Evolutionary conservation across 2,797 vertebrate species (phyloP).

Genomic region (Neosalanx taihuensis): DNA sequence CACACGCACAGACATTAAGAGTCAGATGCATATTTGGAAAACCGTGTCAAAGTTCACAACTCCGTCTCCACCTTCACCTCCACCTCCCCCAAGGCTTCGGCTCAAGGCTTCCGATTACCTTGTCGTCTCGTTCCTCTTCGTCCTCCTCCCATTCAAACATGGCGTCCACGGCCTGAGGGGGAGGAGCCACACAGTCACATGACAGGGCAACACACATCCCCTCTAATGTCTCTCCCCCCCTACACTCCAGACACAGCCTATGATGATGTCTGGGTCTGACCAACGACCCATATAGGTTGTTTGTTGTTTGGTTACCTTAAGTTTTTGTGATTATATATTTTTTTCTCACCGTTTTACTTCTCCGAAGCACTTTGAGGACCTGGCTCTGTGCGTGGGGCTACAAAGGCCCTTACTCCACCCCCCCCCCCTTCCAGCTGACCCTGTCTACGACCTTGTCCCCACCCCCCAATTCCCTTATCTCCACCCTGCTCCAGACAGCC

Average conservation of each 20-base stretch:
- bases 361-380: too few relatives aligned
- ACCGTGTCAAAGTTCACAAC: too few relatives aligned
- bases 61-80: background rate
- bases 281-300: too few relatives aligned
- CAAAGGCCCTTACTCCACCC: background rate
- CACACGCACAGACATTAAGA: background rate
- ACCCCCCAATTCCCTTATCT: background rate
- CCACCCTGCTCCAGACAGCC: background rate
- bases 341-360: too few relatives aligned
- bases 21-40: background rate
- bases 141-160: conserved; percentile 90
- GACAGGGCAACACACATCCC: background rate
- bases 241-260: background rate
- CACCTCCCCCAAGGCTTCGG: too few relatives aligned
- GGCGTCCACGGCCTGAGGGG: conserved; percentile 83
- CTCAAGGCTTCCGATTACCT: conserved; percentile 79
- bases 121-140: conserved; percentile 92
- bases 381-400: too few relatives aligned
- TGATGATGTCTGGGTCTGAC: too few relatives aligned
- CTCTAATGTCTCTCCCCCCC: conserved; percentile 1
- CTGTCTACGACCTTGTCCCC: background rate
- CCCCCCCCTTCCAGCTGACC: background rate
- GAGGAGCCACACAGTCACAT: conserved; percentile 23
- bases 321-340: too few relatives aligned
- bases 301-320: too few relatives aligned